phyloP scores from a whole-genome alignment of 1,140 invertebrate genomes.

The Papilio aristodemus region DNA sequence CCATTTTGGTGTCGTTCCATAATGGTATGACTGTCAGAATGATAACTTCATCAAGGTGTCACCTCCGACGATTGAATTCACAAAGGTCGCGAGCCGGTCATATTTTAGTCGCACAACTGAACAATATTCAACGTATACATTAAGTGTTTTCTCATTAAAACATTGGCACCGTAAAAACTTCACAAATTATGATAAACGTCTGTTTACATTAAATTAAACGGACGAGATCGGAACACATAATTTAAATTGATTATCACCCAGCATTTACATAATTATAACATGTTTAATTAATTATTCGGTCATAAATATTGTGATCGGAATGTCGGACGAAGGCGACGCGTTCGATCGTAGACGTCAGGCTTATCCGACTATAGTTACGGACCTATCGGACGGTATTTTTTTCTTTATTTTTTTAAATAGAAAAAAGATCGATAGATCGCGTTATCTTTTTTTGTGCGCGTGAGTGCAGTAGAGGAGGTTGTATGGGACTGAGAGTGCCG shows the following conservation, averaged over 20 bases:
- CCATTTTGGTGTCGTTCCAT: conserved; percentile 81
- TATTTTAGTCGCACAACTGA: conserved; percentile 45
- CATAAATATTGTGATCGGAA: conserved; percentile 71
- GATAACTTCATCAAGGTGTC: conserved; percentile 48
- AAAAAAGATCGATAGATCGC: conserved; percentile 78
- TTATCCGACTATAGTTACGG: conserved; percentile 67
- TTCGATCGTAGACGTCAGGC: conserved; percentile 66
- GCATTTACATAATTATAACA: conserved; percentile 77
- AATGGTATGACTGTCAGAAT: conserved; percentile 65
- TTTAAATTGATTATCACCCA: conserved; percentile 74
- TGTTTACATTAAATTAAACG: conserved; percentile 74
- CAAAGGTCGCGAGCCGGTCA: conserved; percentile 43
- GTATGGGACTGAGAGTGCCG: conserved; percentile 77
- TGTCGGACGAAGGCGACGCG: conserved; percentile 53
- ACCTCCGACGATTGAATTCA: conserved; percentile 44
- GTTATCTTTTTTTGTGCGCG: conserved; percentile 79
- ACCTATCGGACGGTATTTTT: conserved; percentile 61
- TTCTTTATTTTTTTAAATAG: conserved; percentile 69
- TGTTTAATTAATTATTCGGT: conserved; percentile 72
- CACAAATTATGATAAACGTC: conserved; percentile 66
- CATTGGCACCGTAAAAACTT: conserved; percentile 65
- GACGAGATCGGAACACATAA: conserved; percentile 65
- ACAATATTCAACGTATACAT: conserved; percentile 47
- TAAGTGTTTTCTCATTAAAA: conserved; percentile 52
- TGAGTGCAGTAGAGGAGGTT: conserved; percentile 78